phyloP scores from a whole-genome alignment of 2,797 vertebrate species.

The Clamator glandarius region DNA sequence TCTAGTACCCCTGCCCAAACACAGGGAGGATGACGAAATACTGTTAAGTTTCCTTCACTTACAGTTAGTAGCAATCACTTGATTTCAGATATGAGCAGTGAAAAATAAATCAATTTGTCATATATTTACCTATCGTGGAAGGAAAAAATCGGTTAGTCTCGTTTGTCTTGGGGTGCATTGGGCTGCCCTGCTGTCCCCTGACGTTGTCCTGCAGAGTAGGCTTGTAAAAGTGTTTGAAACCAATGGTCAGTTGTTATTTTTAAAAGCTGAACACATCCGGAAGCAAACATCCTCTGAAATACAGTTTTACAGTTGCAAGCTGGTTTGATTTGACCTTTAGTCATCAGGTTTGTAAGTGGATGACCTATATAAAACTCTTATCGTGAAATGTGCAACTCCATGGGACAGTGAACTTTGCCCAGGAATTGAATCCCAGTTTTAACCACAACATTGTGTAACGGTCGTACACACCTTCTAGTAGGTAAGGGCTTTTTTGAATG shows the following conservation, averaged over 20 bases:
- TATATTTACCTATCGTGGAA: background rate
- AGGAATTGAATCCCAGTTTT: constrained; percentile 63
- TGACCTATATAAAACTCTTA: constrained; percentile 65
- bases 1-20: background rate
- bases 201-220: background rate
- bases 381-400: constrained; percentile 63
- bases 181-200: background rate
- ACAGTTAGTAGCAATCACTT: background rate
- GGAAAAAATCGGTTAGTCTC: background rate
- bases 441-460: constrained; percentile 68
- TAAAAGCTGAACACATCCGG: background rate
- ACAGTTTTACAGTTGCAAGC: background rate
- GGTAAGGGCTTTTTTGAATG: background rate
- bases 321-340: constrained; percentile 55
- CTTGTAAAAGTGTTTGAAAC: background rate
- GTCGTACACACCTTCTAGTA: constrained; percentile 52
- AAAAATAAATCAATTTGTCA: background rate
- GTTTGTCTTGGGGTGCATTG: background rate
- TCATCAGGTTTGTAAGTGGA: constrained; percentile 26
- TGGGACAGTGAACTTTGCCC: constrained; percentile 69
- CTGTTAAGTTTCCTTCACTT: background rate
- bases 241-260: background rate
- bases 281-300: background rate
- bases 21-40: background rate
- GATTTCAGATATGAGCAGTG: background rate